Percentiles rank a stretch among this genome's conserved stretches.
phyloP scores from a whole-genome alignment of 2,113 vertebrate species.

The Leptosomus discolor region DNA sequence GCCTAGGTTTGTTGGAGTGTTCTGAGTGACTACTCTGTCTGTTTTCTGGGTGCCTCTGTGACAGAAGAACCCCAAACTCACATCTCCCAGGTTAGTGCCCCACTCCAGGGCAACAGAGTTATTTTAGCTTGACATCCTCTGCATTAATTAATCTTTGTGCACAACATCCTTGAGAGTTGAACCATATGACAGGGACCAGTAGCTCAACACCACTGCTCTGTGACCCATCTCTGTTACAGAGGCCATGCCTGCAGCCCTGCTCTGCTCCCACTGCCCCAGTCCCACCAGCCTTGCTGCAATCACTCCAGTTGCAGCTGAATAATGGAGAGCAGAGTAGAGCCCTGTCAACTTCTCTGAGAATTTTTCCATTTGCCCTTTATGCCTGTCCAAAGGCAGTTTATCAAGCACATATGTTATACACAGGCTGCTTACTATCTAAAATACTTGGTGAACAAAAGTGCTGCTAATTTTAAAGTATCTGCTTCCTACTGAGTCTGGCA shows the following conservation, averaged over 20 bases:
- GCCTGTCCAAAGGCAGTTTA: neutral
- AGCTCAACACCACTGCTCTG: neutral
- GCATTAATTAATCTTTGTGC: neutral
- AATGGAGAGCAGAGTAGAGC: neutral
- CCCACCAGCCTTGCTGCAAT: neutral
- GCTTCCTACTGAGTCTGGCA: neutral
- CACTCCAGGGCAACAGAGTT: neutral
- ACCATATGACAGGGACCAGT: neutral
- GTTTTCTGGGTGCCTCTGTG: too few species aligned
- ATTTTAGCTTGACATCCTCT: neutral
- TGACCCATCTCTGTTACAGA: neutral
- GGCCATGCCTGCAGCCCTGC: fast-evolving
- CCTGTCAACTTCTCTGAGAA: neutral
- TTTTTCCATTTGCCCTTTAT: neutral
- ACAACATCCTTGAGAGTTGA: neutral
- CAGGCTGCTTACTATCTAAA: neutral
- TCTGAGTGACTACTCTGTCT: too few species aligned
- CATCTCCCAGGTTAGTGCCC: neutral
- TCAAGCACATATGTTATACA: neutral
- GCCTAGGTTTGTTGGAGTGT: too few species aligned
- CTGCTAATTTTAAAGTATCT: neutral
- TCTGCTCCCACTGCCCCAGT: neutral
- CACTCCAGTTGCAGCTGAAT: neutral
- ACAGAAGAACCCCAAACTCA: neutral
- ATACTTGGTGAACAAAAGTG: neutral